Evolutionary conservation across 2,113 vertebrate genomes (phyloP).

Genomic region (Aptenodytes patagonicus): DNA sequence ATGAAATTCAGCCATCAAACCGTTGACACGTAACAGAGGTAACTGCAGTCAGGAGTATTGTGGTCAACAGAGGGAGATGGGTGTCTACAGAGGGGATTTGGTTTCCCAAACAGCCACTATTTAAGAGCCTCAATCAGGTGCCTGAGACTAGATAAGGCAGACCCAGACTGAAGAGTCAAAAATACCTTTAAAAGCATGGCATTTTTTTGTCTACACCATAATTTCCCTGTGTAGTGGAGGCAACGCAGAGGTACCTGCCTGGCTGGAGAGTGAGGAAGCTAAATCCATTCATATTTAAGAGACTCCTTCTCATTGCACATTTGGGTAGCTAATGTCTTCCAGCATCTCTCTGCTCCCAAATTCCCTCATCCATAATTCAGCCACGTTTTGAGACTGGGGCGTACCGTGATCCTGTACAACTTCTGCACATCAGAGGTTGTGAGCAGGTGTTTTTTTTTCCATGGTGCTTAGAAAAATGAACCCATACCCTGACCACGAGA

Average conservation of each 20-base stretch:
- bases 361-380: conserved; percentile 2
- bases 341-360: neutral
- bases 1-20: neutral
- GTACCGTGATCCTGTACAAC: neutral
- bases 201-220: neutral
- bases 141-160: neutral
- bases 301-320: neutral
- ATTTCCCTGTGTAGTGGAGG: neutral
- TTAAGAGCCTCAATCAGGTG: neutral
- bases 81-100: neutral
- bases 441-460: neutral
- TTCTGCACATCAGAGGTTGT: neutral
- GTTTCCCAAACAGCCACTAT: neutral
- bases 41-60: rapidly evolving
- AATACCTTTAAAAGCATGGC: neutral
- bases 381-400: neutral
- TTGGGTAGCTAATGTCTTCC: neutral
- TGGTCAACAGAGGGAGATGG: neutral
- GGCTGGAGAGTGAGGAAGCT: neutral
- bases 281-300: neutral
- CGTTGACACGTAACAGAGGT: rapidly evolving
- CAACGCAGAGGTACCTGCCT: neutral
- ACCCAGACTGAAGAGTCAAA: neutral
- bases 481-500: neutral
- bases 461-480: neutral